These are phyloP conservation scores for Danio aesculapii DNA, from an alignment of 2,797 vertebrate genomes.

Conservation along the genomic window DNA sequence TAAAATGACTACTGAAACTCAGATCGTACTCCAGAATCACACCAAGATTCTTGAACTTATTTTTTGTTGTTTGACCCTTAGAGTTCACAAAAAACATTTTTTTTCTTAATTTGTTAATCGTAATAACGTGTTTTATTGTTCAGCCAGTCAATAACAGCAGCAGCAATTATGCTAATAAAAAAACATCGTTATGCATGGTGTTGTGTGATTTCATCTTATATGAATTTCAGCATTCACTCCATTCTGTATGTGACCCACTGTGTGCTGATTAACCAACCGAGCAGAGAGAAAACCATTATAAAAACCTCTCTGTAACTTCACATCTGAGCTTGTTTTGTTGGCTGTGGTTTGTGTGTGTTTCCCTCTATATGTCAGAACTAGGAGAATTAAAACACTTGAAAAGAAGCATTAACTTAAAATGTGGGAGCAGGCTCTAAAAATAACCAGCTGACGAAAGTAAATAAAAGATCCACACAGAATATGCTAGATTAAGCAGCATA, in stretches of 20 bases:
- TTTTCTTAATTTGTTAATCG: background rate
- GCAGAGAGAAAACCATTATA: background rate
- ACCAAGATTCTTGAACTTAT: too few relatives aligned
- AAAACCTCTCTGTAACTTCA: constrained; percentile 30
- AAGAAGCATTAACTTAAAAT: background rate
- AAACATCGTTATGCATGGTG: background rate
- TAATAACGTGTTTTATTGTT: background rate
- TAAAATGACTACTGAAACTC: too few relatives aligned
- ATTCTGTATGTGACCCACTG: background rate
- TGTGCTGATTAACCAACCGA: background rate
- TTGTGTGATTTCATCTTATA: background rate
- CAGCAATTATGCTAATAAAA: background rate
- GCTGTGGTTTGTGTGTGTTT: constrained; percentile 32
- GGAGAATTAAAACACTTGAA: background rate
- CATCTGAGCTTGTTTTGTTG: constrained; percentile 14
- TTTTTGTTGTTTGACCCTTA: too few relatives aligned
- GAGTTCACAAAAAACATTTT: too few relatives aligned
- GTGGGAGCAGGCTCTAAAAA: background rate
- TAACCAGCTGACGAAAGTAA: background rate
- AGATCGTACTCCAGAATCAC: too few relatives aligned
- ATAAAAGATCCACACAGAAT: background rate
- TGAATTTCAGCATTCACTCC: background rate
- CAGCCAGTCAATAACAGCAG: background rate
- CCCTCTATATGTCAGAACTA: background rate
- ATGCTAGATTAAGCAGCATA: background rate